Evolutionary conservation across 37 sponge, comb jelly and placozoan genomes (phyloP), one percentile per base, ranked within the genome.

Genomic region (Spongia lamella): DNA sequence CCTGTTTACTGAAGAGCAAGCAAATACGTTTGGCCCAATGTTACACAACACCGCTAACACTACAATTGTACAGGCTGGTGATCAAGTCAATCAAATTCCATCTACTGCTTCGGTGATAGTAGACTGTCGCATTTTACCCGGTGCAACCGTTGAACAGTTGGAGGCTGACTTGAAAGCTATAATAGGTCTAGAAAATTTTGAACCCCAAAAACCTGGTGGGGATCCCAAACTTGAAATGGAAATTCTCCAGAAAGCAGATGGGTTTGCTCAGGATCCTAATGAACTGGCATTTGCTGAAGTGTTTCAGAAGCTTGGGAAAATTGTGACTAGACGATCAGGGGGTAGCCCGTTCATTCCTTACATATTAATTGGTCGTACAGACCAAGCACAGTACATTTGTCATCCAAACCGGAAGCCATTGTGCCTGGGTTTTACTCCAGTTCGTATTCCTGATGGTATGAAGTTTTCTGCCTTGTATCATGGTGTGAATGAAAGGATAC

Each of bases 21-120:
- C 21, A 17, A 66, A 43, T 21, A 53, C 72, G 1, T 29, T 92
- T 5, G 61, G 55, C 3, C 83, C 93, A 50, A 39, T 88, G 20
- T 63, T 93, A 15, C 85, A 70, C 63, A 93, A 93, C 74, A 84
- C 79, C 34, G 89, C 93, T 52, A 85, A 61, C 30, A 89, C 89
- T 16, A 81, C 82, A 3, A 69, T 81, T 2, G 76, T 93, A 5
- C 64, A 62, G 16, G 85, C 73, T 13, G 90, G 90, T 3, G 83
- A 82, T 20, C 71, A 81, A 34, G 51, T 36, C 30, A 93, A 93
- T 47, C 93, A 93, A 80, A 88, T 93, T 21, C 89, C 93, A 0
- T 55, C 89, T 50, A 57, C 56, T 1, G 83, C 86, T 19, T 84
- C 62, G 50, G 64, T 93, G 13, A 79, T 52, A 9, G 64, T 93